A percentile compares a stretch with the other conserved stretches of the same genome.
These are phyloP conservation scores for Achatina immaculata DNA, from an alignment of 1,140 invertebrate genomes.

Conservation along the genomic window DNA sequence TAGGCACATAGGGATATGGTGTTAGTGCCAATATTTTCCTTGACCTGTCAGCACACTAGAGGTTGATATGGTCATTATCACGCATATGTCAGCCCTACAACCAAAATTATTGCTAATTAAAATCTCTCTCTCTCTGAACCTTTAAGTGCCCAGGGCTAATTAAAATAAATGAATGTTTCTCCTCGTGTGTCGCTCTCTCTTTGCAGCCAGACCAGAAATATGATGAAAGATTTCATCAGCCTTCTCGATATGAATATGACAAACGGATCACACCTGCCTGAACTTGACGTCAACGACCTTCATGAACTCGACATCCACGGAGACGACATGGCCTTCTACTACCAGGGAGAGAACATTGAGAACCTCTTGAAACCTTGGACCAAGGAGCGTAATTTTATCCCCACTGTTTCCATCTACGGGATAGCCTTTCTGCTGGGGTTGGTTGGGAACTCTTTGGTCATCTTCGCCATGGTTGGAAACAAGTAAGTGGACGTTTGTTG, in stretches of 20 bases:
- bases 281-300: not conserved
- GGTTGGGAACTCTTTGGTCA: slow-evolving; percentile 87
- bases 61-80: no score
- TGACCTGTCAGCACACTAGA: no score
- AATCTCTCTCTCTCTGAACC: no score
- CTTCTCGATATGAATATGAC: not conserved
- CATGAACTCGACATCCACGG: not conserved
- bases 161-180: no score
- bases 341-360: slow-evolving; percentile 41
- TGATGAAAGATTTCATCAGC: not conserved
- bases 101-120: no score
- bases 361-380: slow-evolving; percentile 47
- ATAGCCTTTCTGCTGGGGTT: slow-evolving; percentile 83
- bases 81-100: no score
- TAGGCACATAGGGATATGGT: no score
- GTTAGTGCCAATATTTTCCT: no score
- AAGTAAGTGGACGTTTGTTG: slow-evolving; percentile 77
- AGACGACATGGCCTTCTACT: slow-evolving; percentile 39
- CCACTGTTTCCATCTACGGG: slow-evolving; percentile 74
- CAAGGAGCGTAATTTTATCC: slow-evolving; percentile 49
- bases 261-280: not conserved
- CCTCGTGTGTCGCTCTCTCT: no score
- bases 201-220: no score
- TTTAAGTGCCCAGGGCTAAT: no score
- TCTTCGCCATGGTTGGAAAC: slow-evolving; percentile 86